phyloP scores from a whole-genome alignment of 2,113 vertebrate species.

The Pseudorasbora parva region DNA sequence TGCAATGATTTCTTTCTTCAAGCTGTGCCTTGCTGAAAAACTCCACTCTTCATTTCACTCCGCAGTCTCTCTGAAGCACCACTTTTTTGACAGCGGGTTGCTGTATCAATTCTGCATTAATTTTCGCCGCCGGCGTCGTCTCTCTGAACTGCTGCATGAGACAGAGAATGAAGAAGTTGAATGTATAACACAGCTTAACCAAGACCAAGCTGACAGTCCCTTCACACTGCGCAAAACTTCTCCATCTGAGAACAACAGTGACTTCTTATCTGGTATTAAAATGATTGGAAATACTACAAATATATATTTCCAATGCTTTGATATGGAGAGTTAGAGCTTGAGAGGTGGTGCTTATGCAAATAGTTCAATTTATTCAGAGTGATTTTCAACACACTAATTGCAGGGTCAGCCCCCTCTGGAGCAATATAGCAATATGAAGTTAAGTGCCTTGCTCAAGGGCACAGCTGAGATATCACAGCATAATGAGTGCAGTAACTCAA shows the following conservation, averaged over 20 bases:
- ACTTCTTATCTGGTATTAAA: constrained; percentile 80
- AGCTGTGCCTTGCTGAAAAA: neutral
- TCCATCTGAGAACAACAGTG: constrained; percentile 64
- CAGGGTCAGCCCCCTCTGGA: constrained; percentile 9
- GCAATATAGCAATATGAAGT: constrained; percentile 6
- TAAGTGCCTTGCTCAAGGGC: constrained; percentile 25
- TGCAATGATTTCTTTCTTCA: neutral
- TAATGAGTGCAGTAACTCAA: constrained; percentile 32
- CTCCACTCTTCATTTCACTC: constrained; percentile 15
- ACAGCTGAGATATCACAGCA: constrained; percentile 13
- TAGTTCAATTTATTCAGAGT: constrained; percentile 11
- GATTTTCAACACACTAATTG: constrained; percentile 10
- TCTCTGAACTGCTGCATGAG: constrained; percentile 81
- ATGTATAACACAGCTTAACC: constrained; percentile 36
- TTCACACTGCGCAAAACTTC: constrained; percentile 78
- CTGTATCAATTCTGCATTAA: constrained; percentile 87
- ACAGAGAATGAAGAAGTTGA: constrained; percentile 58
- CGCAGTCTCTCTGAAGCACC: constrained; percentile 78
- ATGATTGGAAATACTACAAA: neutral
- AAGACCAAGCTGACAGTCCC: constrained; percentile 72
- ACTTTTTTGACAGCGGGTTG: constrained; percentile 83
- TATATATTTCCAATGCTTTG: neutral
- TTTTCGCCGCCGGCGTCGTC: constrained; percentile 76
- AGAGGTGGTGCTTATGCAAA: neutral
- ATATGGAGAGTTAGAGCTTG: neutral